Evolutionary conservation across 2,888 invertebrate genomes (phyloP).

Genomic region (Noctua janthina): DNA sequence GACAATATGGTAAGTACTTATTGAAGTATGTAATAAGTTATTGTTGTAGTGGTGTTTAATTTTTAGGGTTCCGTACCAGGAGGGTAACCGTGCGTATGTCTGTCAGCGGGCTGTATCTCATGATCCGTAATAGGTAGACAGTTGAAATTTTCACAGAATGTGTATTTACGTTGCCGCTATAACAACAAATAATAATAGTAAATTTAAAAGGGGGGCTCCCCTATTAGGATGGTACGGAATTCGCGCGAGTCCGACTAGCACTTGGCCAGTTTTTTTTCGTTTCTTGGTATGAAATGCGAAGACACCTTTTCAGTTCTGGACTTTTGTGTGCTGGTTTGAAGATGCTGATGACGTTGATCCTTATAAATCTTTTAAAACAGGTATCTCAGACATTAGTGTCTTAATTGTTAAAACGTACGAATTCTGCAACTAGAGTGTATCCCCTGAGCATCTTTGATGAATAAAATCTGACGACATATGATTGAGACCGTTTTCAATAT

Average conservation of each 20-base stretch:
- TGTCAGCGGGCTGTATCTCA: too few species aligned
- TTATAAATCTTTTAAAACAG: neutral
- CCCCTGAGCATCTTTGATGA: too few species aligned
- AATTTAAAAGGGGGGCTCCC: too few species aligned
- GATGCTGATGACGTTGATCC: neutral
- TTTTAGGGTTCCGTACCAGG: too few species aligned
- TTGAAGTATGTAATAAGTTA: slow-evolving; percentile 37
- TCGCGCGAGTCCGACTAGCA: too few species aligned
- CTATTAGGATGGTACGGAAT: too few species aligned
- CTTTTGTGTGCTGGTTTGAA: neutral
- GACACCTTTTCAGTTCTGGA: neutral
- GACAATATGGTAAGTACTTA: slow-evolving; percentile 49
- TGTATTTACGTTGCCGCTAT: too few species aligned
- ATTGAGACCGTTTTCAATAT: neutral
- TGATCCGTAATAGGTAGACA: too few species aligned
- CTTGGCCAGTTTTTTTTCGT: neutral
- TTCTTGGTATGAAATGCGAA: slow-evolving; percentile 12
- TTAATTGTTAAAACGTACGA: neutral
- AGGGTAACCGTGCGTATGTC: too few species aligned
- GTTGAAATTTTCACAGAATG: too few species aligned
- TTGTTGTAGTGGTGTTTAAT: neutral
- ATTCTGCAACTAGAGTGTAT: neutral
- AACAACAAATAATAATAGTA: too few species aligned
- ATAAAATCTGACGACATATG: neutral
- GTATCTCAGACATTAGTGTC: neutral